Conservation (phyloP, 2,888 invertebrate genomes). For the Bimastos eiseni region DNA sequence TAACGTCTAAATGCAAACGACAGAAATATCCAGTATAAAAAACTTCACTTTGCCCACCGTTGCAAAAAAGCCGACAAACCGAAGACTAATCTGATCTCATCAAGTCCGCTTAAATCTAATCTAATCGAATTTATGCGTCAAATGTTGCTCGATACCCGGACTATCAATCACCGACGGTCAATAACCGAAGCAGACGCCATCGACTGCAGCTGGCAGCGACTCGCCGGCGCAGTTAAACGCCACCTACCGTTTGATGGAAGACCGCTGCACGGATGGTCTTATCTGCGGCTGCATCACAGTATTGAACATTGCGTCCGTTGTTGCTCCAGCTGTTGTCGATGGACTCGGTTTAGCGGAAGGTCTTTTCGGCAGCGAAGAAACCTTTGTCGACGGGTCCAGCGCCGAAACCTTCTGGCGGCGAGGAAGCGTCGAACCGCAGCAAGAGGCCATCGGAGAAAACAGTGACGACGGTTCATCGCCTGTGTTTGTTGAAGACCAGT, state of each 20-base stretch:
- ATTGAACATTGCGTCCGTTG: slow-evolving; percentile 13
- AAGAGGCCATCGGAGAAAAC: neutral
- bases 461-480: neutral
- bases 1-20: too few relatives aligned
- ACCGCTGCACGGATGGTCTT: neutral
- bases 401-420: slow-evolving; percentile 20
- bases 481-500: neutral
- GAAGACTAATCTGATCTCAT: neutral
- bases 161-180: neutral
- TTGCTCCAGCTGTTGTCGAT: slow-evolving; percentile 13
- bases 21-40: neutral
- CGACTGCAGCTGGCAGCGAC: neutral
- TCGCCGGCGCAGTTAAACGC: neutral
- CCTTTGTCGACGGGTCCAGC: neutral
- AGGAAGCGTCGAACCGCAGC: slow-evolving; percentile 9
- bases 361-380: neutral
- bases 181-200: neutral
- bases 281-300: slow-evolving; percentile 6
- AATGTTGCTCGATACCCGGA: neutral
- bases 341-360: neutral
- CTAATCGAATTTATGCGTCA: slow-evolving; percentile 2
- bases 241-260: slow-evolving; percentile 13
- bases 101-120: slow-evolving; percentile 1
- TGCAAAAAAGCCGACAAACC: neutral
- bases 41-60: neutral